A percentile compares a stretch with the other conserved stretches of the same genome.
phyloP scores from a whole-genome alignment of 2,888 invertebrate genomes.

The Coremacera marginata region DNA sequence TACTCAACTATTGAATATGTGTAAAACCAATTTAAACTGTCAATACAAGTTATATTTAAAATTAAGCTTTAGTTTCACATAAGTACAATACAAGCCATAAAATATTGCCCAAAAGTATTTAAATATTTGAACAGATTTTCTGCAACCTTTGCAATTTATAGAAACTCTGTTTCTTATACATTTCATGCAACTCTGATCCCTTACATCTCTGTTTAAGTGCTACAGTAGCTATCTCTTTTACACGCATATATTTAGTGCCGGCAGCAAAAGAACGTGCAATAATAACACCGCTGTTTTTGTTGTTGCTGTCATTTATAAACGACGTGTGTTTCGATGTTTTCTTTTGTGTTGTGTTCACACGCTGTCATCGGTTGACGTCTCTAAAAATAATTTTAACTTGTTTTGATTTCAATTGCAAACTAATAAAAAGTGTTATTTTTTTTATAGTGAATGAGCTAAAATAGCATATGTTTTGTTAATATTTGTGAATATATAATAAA shows the following conservation, averaged over 20 bases:
- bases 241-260: neutral
- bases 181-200: neutral
- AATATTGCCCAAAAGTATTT: too few species aligned
- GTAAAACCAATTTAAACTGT: too few species aligned
- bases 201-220: neutral
- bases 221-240: neutral
- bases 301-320: neutral
- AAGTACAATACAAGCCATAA: too few species aligned
- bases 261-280: neutral
- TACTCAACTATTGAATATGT: too few species aligned
- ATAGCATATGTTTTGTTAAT: neutral
- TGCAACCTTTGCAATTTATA: too few species aligned
- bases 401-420: neutral
- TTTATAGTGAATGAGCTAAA: neutral
- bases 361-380: constrained; percentile 4
- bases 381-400: neutral
- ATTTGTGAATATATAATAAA: too few species aligned
- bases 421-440: neutral
- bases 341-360: neutral
- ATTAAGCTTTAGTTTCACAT: too few species aligned
- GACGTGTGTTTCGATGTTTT: neutral
- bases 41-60: too few species aligned
- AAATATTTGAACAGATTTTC: too few species aligned
- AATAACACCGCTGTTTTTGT: neutral
- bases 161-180: neutral